phyloP scores from a whole-genome alignment of 2,113 vertebrate species.

The Urocynchramus pylzowi region DNA sequence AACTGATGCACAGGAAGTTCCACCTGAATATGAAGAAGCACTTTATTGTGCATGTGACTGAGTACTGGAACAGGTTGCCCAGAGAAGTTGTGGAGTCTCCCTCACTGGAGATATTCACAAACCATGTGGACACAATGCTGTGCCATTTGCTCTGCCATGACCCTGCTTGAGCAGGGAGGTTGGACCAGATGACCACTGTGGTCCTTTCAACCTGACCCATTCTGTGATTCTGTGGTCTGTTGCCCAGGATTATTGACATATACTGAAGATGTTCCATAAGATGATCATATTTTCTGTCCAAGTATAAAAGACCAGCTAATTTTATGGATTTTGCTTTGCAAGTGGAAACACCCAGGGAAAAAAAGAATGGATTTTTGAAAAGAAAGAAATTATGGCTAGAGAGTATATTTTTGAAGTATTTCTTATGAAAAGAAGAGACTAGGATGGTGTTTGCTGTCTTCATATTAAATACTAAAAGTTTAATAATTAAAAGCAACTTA shows the following conservation, averaged over 20 bases:
- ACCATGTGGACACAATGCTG: too few species aligned
- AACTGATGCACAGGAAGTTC: background rate
- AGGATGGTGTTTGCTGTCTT: background rate
- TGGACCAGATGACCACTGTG: background rate
- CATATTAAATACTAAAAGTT: background rate
- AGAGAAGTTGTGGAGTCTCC: background rate
- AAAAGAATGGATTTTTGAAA: background rate
- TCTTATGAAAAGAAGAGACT: background rate
- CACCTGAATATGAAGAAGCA: background rate
- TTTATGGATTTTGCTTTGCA: background rate
- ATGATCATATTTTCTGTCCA: background rate
- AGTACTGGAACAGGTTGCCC: background rate
- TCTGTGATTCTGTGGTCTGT: background rate
- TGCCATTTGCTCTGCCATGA: background rate
- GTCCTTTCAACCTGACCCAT: background rate
- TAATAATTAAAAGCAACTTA: background rate
- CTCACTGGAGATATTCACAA: background rate
- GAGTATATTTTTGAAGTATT: background rate
- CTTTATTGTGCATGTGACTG: background rate
- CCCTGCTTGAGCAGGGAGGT: background rate
- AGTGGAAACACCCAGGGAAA: background rate
- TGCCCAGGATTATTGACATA: background rate
- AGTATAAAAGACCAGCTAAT: background rate
- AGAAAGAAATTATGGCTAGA: background rate
- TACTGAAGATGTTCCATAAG: background rate